Base-by-base conservation (phyloP, 2,113 vertebrate species). In the Corythaeola cristata region DNA sequence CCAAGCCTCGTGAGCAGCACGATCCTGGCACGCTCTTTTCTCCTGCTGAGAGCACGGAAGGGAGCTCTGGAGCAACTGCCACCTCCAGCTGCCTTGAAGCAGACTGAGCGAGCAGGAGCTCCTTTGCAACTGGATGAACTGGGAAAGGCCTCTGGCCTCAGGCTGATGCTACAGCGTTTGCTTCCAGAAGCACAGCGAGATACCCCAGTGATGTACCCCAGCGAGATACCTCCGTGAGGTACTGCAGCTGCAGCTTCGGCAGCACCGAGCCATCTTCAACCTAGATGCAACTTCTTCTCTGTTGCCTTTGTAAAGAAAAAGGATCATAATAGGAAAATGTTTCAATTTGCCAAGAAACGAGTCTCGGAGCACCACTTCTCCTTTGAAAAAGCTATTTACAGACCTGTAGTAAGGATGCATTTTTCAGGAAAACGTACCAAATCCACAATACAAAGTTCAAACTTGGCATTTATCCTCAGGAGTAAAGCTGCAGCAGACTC, bases 221-320 rank as follows among this genome's bases (percentile, higher is more conserved):
- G 55, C 3, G 11, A 33, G 56, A 60, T 15, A 9, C 22, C 12
- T 60, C 67, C 52, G 35, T 23, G 15, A 11, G 50, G 49, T 22
- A 49, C 56, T 6, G 11, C 0, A 15, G 22, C 41, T 3, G 39
- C 0, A 0, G 4, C 27, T 49, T 63, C 0, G 1, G 45, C 59
- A 68, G 64, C 64, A 45, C 28, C 0, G 1, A 73, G n/a, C 15
- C 28, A 11, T 12, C 58, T 49, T 8, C 8, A 53, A 75, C 39
- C 15, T 23, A 59, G 14, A 74, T 49, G 33, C 11, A 81, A 37
- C 32, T 44, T 55, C 33, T 18, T 26, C 26, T 71, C 55, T 7
- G 1, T 35, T 67, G 64, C 18, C 53, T 90, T 85, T 81, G 72
- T 7, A 41, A n/a, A 84, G 60, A 18, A 44, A 60, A 72, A 77